Evolutionary conservation across 1,140 invertebrate species (phyloP), one percentile per base, ranked within the genome.

Genomic region (Orius insidiosus): DNA sequence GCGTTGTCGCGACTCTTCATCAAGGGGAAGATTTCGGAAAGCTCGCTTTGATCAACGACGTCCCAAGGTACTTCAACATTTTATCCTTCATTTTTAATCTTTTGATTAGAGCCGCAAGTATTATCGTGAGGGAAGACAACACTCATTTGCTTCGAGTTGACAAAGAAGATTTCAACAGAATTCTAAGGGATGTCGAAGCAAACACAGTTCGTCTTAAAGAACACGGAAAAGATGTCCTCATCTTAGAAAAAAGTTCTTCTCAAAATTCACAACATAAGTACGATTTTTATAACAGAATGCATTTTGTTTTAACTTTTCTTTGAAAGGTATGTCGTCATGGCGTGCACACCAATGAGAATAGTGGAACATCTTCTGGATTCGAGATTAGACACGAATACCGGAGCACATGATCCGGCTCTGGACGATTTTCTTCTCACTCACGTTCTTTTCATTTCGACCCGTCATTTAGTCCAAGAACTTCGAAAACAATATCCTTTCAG

Each of bases 11-110:
- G 50, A 79, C 78, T 18, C 65, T 89, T 8, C 77, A 82, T 56
- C 83, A 85, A 63, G 84, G 84, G 46, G 85, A 89, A 63, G 85
- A 89, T 62, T 89, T 89, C 62, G 85, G 83, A 35, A 89, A 89
- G 68, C 65, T 89, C 45, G 84, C 85, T 41, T 64, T 89, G 32
- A 81, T 89, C 19, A 89, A 89, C 63, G 82, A 88, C 64, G 78
- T 83, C 34, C 84, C 85, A 41, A 78, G 81, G 79, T 82, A 33
- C n/a, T 33, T 33, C 32, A 6, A 33, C 32, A 7, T 33, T 33
- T 33, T 33, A 6, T 33, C 6, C n/a, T 7, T n/a, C 6, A 33
- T 33, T 33, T n/a, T 33, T 33, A n/a, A n/a, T 33, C 6, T 6
- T 33, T 33, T 33, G 32, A n/a, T 33, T 59, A 82, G 84, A 60